Evolutionary conservation across 1,140 invertebrate species (phyloP).

Genomic region (Drosophila sulfurigaster): DNA sequence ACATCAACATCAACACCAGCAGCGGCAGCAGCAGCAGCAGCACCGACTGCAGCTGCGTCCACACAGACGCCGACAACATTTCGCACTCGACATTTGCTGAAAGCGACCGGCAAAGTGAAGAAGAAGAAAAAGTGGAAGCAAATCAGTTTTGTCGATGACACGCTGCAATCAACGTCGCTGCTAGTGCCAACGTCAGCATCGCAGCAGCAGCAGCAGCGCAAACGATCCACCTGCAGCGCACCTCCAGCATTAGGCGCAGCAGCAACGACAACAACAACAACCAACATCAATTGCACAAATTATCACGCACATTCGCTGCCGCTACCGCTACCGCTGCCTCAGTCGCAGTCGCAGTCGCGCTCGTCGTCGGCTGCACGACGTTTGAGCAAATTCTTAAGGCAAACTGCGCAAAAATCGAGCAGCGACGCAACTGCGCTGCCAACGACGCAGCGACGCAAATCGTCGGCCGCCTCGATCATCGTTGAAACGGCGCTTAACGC

Average conservation of each 20-base stretch:
- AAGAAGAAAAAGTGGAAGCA: slow-evolving; percentile 82
- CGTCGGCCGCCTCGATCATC: slow-evolving; percentile 73
- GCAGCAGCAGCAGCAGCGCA: slow-evolving; percentile 41
- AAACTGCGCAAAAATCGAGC: slow-evolving; percentile 32
- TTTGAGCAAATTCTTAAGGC: slow-evolving; percentile 59
- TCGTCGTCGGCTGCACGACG: slow-evolving; percentile 49
- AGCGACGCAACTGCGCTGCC: slow-evolving; percentile 12
- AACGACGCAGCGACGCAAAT: slow-evolving; percentile 64
- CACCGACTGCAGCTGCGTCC: slow-evolving; percentile 47
- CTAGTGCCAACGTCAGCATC: slow-evolving; percentile 38
- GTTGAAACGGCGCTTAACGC: slow-evolving; percentile 59
- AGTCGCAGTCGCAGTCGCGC: slow-evolving; percentile 17
- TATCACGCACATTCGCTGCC: slow-evolving; percentile 4
- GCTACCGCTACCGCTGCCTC: background rate
- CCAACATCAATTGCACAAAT: background rate
- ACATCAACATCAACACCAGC: slow-evolving; percentile 15
- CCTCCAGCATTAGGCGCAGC: slow-evolving; percentile 56
- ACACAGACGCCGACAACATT: slow-evolving; percentile 53
- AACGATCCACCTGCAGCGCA: slow-evolving; percentile 72
- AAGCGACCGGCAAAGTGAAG: slow-evolving; percentile 78
- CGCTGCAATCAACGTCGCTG: slow-evolving; percentile 50
- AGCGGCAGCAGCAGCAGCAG: slow-evolving; percentile 22
- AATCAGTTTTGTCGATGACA: slow-evolving; percentile 70
- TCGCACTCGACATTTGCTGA: slow-evolving; percentile 68
- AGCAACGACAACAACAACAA: background rate